phyloP scores from a whole-genome alignment of 1,140 invertebrate species.

The Drosophila pseudoananassae region DNA sequence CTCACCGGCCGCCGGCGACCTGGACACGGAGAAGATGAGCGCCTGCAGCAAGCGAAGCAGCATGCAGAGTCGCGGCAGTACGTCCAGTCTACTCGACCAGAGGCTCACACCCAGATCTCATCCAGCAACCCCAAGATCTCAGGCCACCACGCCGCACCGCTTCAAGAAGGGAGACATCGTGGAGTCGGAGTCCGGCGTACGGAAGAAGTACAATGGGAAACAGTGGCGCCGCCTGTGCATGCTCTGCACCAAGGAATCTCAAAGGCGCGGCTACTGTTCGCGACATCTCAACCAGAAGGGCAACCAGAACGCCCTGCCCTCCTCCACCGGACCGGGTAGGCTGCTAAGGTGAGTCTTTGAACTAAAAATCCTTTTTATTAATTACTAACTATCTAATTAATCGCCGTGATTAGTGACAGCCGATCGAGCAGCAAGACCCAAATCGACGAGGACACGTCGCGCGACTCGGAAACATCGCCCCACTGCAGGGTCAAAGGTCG shows the following conservation, averaged over 20 bases:
- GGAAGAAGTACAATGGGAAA: conserved; percentile 99
- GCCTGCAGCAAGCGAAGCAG: conserved; percentile 94
- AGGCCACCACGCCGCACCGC: conserved; percentile 96
- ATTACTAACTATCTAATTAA: neutral
- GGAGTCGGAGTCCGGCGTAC: conserved; percentile 96
- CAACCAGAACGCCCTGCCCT: conserved; percentile 71
- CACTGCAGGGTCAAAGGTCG: conserved; percentile 90
- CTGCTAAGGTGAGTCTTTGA: conserved; percentile 68
- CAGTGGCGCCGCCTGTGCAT: conserved; percentile 97
- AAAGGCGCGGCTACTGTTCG: conserved; percentile 97
- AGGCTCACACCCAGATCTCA: conserved; percentile 94
- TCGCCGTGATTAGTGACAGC: conserved; percentile 78
- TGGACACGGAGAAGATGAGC: conserved; percentile 83
- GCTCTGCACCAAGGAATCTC: conserved; percentile 99
- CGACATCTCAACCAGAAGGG: conserved; percentile 92
- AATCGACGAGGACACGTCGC: conserved; percentile 95
- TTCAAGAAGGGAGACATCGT: conserved; percentile 99
- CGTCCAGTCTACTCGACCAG: conserved; percentile 92
- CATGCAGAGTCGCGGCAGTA: conserved; percentile 94
- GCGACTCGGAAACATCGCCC: conserved; percentile 94
- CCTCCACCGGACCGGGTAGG: conserved; percentile 74
- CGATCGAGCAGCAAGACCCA: conserved; percentile 85
- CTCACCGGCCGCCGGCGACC: conserved; percentile 91
- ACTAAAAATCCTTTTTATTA: neutral
- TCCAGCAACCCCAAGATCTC: conserved; percentile 94